A percentile compares a stretch with the other conserved stretches of the same genome.
These are phyloP conservation scores for Callaeas wilsoni DNA, from an alignment of 2,113 vertebrate genomes.

Conservation along the genomic window DNA sequence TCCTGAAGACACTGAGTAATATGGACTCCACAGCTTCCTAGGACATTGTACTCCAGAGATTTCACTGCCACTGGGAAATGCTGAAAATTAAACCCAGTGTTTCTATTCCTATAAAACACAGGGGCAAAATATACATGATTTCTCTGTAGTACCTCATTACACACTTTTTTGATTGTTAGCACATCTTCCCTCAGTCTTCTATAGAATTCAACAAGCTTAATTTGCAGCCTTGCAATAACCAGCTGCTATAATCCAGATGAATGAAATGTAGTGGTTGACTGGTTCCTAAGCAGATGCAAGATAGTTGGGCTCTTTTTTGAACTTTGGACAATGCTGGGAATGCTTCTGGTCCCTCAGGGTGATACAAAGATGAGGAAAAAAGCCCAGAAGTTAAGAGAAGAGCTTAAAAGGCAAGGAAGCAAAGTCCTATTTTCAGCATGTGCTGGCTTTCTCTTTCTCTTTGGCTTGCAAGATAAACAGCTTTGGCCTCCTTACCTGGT, in stretches of 20 bases:
- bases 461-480: neutral
- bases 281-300: neutral
- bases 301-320: neutral
- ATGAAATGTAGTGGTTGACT: neutral
- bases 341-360: neutral
- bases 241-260: neutral
- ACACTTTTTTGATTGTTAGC: neutral
- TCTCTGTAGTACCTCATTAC: neutral
- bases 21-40: neutral
- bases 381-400: neutral
- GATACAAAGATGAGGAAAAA: neutral
- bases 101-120: neutral
- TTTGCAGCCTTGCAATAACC: neutral
- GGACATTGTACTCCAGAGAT: neutral
- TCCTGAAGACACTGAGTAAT: neutral
- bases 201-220: neutral
- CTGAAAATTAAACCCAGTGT: neutral
- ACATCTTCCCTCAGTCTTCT: neutral
- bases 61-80: neutral
- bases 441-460: neutral
- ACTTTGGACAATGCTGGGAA: neutral
- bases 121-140: neutral
- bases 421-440: neutral
- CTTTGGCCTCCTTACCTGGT: neutral
- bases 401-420: neutral